Evolutionary conservation across 2,888 invertebrate species (phyloP).

Genomic region (Ornithoptera alexandrae): DNA sequence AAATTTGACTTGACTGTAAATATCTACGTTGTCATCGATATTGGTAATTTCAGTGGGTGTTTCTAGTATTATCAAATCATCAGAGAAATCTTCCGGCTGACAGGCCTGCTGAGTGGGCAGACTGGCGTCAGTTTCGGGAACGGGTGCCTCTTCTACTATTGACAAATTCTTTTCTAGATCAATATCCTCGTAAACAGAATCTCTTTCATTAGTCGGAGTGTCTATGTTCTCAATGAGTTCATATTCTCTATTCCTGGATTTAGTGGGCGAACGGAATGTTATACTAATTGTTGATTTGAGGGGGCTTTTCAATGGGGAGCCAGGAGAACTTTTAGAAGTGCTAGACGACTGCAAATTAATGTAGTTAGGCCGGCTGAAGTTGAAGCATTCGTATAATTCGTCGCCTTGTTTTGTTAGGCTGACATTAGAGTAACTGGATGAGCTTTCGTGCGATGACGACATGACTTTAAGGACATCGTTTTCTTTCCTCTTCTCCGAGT

Average conservation of each 20-base stretch:
- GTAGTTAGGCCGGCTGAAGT: conserved; percentile 68
- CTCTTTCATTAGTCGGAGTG: conserved; percentile 70
- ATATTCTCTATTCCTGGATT: conserved; percentile 63
- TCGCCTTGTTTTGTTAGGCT: conserved; percentile 56
- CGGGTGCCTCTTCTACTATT: conserved; percentile 76
- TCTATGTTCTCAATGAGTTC: conserved; percentile 67
- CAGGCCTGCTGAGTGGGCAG: conserved; percentile 80
- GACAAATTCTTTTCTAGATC: conserved; percentile 70
- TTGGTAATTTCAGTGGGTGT: conserved; percentile 73
- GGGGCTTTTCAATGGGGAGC: conserved; percentile 76
- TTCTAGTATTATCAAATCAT: conserved; percentile 75
- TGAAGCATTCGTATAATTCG: conserved; percentile 66
- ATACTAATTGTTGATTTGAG: conserved; percentile 86
- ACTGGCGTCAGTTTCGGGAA: conserved; percentile 78
- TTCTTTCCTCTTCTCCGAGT: conserved; percentile 47
- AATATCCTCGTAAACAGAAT: conserved; percentile 81
- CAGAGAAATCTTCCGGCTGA: conserved; percentile 65
- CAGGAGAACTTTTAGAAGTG: conserved; percentile 68
- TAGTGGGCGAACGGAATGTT: conserved; percentile 84
- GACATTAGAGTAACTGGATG: conserved; percentile 66
- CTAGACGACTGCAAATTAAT: conserved; percentile 71
- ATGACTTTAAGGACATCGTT: conserved; percentile 56
- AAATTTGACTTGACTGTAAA: conserved; percentile 89
- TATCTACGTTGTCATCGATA: conserved; percentile 69
- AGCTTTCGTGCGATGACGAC: conserved; percentile 74